phyloP scores from a whole-genome alignment of 2,888 invertebrate genomes.

The Synergus umbraculus region DNA sequence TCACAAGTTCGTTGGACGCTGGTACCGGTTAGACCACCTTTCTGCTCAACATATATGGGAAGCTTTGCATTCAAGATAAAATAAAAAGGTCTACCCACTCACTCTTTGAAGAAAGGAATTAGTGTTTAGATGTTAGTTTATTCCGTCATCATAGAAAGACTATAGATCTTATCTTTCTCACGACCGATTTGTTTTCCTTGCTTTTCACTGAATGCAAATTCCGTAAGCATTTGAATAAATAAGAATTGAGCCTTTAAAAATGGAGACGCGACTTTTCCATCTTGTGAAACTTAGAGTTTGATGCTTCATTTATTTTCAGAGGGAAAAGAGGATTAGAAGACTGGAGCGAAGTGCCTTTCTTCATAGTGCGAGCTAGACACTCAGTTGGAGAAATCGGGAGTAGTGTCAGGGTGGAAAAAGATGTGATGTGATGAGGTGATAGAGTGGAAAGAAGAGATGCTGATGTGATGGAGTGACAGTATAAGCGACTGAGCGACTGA shows the following conservation, averaged over 20 bases:
- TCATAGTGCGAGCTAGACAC: constrained; percentile 45
- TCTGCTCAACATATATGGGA: constrained; percentile 41
- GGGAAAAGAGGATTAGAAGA: constrained; percentile 64
- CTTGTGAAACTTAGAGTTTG: neutral
- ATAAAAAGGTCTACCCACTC: constrained; percentile 16
- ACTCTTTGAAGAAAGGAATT: neutral
- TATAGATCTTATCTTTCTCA: no score
- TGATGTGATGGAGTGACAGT: constrained; percentile 71
- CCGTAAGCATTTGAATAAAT: no score
- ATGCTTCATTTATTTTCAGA: constrained; percentile 46
- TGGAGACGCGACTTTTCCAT: neutral
- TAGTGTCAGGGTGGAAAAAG: constrained; percentile 37
- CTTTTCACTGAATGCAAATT: no score
- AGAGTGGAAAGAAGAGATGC: constrained; percentile 69
- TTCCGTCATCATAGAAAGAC: no score
- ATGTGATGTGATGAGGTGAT: constrained; percentile 64
- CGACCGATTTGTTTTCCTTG: no score
- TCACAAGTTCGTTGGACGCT: constrained; percentile 42
- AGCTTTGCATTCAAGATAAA: neutral
- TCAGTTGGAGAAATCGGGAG: constrained; percentile 34
- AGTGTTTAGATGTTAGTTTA: neutral
- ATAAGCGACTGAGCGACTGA: constrained; percentile 61
- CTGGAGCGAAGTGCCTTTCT: constrained; percentile 50
- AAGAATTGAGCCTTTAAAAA: neutral
- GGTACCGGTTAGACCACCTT: constrained; percentile 49